A percentile compares a stretch with the other conserved stretches of the same genome.
These are phyloP conservation scores for Drosophila sturtevanti DNA, from an alignment of 1,140 invertebrate species.

Conservation along the genomic window DNA sequence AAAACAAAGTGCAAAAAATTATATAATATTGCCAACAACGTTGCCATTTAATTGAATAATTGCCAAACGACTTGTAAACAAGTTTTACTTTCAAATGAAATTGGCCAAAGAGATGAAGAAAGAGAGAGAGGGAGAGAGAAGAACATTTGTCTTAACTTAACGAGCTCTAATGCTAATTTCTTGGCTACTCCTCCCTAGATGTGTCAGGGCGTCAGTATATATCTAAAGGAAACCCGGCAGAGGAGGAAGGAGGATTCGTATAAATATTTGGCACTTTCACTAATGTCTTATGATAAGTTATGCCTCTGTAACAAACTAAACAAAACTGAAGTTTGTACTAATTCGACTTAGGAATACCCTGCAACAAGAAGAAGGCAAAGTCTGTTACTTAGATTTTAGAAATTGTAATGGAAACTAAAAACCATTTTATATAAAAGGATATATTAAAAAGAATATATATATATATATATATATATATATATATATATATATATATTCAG, in stretches of 20 bases:
- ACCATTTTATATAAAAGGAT: too few relatives aligned
- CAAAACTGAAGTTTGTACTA: too few relatives aligned
- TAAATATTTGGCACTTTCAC: not conserved
- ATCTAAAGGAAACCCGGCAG: too few relatives aligned
- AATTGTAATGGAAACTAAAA: too few relatives aligned
- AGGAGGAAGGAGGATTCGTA: too few relatives aligned
- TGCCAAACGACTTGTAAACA: constrained; percentile 74
- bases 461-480: too few relatives aligned
- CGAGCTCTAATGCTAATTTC: constrained; percentile 61
- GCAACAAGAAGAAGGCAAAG: too few relatives aligned
- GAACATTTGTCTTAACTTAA: constrained; percentile 26
- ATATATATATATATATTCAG: too few relatives aligned
- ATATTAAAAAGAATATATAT: too few relatives aligned
- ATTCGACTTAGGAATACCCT: not conserved
- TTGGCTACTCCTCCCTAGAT: constrained; percentile 37
- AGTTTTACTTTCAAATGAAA: constrained; percentile 26
- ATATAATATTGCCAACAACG: constrained; percentile 52
- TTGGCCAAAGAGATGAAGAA: not conserved
- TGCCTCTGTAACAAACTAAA: not conserved
- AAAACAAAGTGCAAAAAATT: constrained; percentile 32
- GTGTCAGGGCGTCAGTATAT: too few relatives aligned
- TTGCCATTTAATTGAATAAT: constrained; percentile 70
- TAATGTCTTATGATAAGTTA: constrained; percentile 1
- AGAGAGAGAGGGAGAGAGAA: constrained; percentile 12
- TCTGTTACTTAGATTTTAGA: too few relatives aligned